Base-by-base conservation (phyloP, 2,888 invertebrate species). In the Hartigia nigra region DNA sequence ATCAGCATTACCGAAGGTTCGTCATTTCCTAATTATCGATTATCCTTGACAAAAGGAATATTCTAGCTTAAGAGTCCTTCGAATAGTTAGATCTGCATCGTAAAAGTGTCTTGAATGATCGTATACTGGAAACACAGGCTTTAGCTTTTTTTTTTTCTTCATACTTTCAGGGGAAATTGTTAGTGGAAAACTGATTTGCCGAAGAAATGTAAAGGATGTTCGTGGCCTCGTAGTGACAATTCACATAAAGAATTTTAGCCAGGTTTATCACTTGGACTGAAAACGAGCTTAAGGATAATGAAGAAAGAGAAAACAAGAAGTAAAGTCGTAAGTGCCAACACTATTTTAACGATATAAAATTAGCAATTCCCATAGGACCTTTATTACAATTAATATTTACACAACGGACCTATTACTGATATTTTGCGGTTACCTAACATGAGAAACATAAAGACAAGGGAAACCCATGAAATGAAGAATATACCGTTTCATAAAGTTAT, bases 161-260 rank as follows among this genome's bases (percentile, higher is more conserved):
- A 82, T 84, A 83, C 83, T 92, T 92, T 70, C 88, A 95, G 95
- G 94, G 81, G 93, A 94, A 80, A 87, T 90, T 12, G 83, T 95
- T n/a, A 90, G 92, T 77, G 97, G 97, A 31, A 95, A 93, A 82
- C 93, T 98, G n/a, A 93, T 93, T 74, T 97, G 97, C 87, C 94
- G 92, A 81, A 94, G 97, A 86, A 95, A 95, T 86, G 93, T 93
- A 82, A 95, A 95, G 84, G 96, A 97, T 92, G 94, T 95, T 0
- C 92, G 97, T 85, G 96, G 96, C 34, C 91, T 98, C 70, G 93
- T 94, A 70, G 94, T 97, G 76, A 93, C 94, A 80, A 94, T 97
- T 82, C 93, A 94, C 87, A 92, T 95, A 81, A 90, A 89, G 80
- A 88, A 89, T 80, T 83, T 85, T 70, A 88, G 86, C 78, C 91